phyloP scores from a whole-genome alignment of 2,797 vertebrate species.

The Lerista edwardsae region DNA sequence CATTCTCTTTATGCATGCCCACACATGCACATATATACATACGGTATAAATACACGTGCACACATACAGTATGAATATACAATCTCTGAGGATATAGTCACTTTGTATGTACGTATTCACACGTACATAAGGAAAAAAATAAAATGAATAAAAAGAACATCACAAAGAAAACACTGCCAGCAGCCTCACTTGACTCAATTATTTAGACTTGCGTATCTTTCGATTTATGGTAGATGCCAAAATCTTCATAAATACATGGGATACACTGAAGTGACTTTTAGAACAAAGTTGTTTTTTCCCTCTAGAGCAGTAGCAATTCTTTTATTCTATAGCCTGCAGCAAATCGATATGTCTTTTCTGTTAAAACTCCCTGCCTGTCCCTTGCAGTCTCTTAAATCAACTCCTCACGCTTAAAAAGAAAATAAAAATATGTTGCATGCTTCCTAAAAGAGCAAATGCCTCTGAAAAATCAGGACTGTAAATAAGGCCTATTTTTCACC shows the following conservation, averaged over 20 bases:
- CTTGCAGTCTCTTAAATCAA: constrained; percentile 62
- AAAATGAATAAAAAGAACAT: not conserved
- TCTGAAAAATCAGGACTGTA: constrained; percentile 20
- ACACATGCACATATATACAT: no score
- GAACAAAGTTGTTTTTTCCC: constrained; percentile 7
- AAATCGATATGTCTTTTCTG: constrained; percentile 59
- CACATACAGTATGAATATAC: no score
- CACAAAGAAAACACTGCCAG: constrained; percentile 2
- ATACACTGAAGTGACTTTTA: constrained; percentile 38
- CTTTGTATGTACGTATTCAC: not conserved
- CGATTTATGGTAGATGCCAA: accelerated
- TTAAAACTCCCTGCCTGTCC: constrained; percentile 51
- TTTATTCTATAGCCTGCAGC: constrained; percentile 56
- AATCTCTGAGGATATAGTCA: no score
- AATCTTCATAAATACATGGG: not conserved
- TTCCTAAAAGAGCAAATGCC: constrained; percentile 38
- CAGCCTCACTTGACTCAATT: not conserved
- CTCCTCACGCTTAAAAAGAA: constrained; percentile 20
- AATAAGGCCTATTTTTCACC: not conserved
- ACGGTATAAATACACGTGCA: no score
- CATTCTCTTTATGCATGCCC: not conserved
- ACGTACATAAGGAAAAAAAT: not conserved
- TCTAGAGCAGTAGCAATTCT: constrained; percentile 22
- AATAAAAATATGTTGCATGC: accelerated
- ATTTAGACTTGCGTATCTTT: not conserved